phyloP scores from a whole-genome alignment of 1,140 invertebrate genomes.

The Ceratosolen fusciceps region DNA sequence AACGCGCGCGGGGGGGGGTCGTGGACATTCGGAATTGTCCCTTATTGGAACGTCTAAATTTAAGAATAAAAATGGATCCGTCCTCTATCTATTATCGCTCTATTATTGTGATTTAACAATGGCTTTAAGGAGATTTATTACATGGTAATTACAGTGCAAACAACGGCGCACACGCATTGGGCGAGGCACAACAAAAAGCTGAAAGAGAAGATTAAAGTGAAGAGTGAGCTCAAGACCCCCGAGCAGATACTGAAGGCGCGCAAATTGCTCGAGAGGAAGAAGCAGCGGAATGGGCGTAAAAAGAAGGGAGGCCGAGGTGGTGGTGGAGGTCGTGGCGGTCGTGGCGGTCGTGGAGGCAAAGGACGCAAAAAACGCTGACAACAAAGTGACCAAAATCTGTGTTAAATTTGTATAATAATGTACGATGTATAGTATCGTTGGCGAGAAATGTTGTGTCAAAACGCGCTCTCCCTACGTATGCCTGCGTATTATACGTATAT shows the following conservation, averaged over 20 bases:
- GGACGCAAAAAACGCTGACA: conserved; percentile 54
- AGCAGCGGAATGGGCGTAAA: conserved; percentile 65
- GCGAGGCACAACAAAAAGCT: conserved; percentile 76
- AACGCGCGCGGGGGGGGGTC: no score
- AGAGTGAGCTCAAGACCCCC: conserved; percentile 76
- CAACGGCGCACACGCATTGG: conserved; percentile 73
- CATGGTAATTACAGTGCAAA: conserved; percentile 60
- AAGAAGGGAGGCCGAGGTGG: conserved; percentile 56
- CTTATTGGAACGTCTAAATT: no score
- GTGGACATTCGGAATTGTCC: no score
- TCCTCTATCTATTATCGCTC: no score
- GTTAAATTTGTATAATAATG: no score
- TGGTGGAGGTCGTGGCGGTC: conserved; percentile 51
- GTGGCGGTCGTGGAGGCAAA: conserved; percentile 54
- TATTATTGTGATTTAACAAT: no score
- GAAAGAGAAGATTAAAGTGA: conserved; percentile 68
- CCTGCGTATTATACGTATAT: no score
- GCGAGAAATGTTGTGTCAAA: no score
- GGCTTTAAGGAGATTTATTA: no score
- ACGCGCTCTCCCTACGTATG: no score
- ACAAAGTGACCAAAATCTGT: conserved; percentile 45
- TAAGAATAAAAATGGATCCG: no score
- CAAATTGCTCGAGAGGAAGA: conserved; percentile 73
- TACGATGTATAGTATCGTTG: no score
- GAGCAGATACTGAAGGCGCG: conserved; percentile 82